A percentile compares a stretch with the other conserved stretches of the same genome.
Conservation (phyloP, 2,888 invertebrate species). For the Stratiomys singularior region DNA sequence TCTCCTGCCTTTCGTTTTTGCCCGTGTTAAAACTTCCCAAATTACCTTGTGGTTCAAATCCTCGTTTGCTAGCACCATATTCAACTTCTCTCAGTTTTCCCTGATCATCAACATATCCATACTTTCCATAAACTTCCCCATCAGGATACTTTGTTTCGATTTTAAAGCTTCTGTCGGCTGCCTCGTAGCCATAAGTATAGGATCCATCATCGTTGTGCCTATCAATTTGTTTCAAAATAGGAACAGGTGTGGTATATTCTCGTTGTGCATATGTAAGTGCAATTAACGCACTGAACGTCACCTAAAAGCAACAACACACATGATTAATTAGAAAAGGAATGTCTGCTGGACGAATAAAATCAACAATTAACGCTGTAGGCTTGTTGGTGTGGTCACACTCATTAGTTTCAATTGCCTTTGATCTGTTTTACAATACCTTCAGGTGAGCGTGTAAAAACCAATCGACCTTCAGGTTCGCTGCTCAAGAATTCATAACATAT, state of each 20-base stretch:
- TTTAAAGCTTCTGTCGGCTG: slow-evolving; percentile 86
- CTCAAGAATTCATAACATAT: slow-evolving; percentile 17
- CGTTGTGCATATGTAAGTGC: slow-evolving; percentile 64
- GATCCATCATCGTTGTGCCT: slow-evolving; percentile 88
- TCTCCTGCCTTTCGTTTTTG: too few relatives aligned
- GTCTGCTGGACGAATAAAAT: not conserved
- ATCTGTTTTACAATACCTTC: slow-evolving; percentile 17
- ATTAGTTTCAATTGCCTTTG: slow-evolving; percentile 2
- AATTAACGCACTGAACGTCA: slow-evolving; percentile 49
- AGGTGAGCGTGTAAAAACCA: slow-evolving; percentile 23
- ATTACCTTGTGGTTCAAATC: slow-evolving; percentile 82
- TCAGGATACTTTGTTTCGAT: slow-evolving; percentile 87
- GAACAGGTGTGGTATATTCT: slow-evolving; percentile 78
- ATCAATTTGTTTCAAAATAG: slow-evolving; percentile 85
- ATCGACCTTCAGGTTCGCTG: slow-evolving; percentile 23
- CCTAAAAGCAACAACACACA: slow-evolving; percentile 21
- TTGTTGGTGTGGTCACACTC: slow-evolving; percentile 19
- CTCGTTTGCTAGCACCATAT: slow-evolving; percentile 83
- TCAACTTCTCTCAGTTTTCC: slow-evolving; percentile 83
- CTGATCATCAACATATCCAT: slow-evolving; percentile 85
- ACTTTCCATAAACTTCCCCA: slow-evolving; percentile 88
- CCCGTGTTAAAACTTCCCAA: too few relatives aligned
- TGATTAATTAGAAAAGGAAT: not conserved
- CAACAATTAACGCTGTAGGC: too few relatives aligned
- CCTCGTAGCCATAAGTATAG: slow-evolving; percentile 89